Evolutionary conservation across 2,888 invertebrate genomes (phyloP).

Genomic region (Agriopis aurantiaria): DNA sequence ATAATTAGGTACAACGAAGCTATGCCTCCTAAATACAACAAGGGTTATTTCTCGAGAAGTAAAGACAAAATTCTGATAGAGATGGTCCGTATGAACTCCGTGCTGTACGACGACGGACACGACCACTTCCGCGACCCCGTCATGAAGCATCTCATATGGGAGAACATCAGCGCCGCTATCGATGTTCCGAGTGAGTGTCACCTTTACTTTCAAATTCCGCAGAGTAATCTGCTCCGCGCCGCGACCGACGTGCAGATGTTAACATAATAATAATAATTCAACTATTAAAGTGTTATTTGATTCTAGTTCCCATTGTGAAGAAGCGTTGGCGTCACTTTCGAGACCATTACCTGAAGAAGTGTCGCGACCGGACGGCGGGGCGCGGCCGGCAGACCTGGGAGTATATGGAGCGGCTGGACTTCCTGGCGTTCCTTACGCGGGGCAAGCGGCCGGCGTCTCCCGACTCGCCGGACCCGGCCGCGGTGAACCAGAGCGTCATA

Average conservation of each 20-base stretch:
- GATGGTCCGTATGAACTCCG: constrained; percentile 33
- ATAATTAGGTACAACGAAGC: background rate
- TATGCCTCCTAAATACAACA: background rate
- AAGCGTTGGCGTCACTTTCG: constrained; percentile 41
- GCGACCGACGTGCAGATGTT: background rate
- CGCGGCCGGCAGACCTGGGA: constrained; percentile 31
- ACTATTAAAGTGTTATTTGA: no score
- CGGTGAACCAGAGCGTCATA: background rate
- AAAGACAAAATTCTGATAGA: constrained; percentile 37
- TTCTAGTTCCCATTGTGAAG: constrained; percentile 33
- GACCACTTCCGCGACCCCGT: constrained; percentile 30
- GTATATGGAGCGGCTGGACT: constrained; percentile 28
- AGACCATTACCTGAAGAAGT: constrained; percentile 37
- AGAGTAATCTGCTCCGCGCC: background rate
- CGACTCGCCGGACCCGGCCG: background rate
- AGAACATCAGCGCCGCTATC: constrained; percentile 33
- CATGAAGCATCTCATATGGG: constrained; percentile 39
- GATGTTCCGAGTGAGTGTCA: constrained; percentile 29
- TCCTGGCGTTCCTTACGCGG: constrained; percentile 14
- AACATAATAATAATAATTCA: no score
- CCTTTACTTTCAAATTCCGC: no score
- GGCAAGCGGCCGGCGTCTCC: background rate
- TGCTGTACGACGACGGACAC: constrained; percentile 36
- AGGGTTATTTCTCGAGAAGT: constrained; percentile 15
- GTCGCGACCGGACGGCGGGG: constrained; percentile 12